phyloP scores from a whole-genome alignment of 2,888 invertebrate species.

The Ophioninae sp. region DNA sequence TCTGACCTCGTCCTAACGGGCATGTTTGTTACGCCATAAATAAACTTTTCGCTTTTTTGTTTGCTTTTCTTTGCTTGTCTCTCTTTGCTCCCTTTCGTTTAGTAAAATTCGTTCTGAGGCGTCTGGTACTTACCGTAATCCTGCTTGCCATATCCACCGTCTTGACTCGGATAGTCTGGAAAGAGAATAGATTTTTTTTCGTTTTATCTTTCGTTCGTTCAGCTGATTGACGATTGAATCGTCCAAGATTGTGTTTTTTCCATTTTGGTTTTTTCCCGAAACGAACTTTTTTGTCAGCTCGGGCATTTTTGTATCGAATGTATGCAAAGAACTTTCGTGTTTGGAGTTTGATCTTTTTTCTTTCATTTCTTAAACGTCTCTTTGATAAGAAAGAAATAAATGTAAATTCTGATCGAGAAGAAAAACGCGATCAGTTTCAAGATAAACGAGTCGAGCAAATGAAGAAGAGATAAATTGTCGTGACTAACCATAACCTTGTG shows the following conservation, averaged over 20 bases:
- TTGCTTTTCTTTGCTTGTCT: constrained; percentile 16
- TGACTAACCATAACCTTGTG: constrained; percentile 78
- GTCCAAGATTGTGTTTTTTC: background rate
- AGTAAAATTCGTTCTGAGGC: constrained; percentile 65
- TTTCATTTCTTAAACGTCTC: background rate
- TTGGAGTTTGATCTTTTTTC: background rate
- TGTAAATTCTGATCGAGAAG: constrained; percentile 10
- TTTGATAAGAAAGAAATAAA: no score
- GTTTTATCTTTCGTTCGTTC: background rate
- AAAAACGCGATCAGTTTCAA: constrained; percentile 9
- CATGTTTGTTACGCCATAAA: constrained; percentile 54
- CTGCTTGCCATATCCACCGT: constrained; percentile 78
- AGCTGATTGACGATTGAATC: background rate
- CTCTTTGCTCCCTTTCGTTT: constrained; percentile 39
- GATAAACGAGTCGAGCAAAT: constrained; percentile 43
- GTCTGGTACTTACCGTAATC: constrained; percentile 79
- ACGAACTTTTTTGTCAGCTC: background rate
- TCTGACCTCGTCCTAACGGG: constrained; percentile 60
- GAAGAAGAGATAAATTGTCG: constrained; percentile 50
- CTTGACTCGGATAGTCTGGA: constrained; percentile 78
- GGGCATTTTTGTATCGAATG: background rate
- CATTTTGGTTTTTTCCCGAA: background rate
- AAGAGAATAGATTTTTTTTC: background rate
- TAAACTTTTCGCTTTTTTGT: constrained; percentile 33
- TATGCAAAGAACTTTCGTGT: background rate